These are phyloP conservation scores for Beris morrisii DNA, from an alignment of 2,888 invertebrate genomes.

Conservation along the genomic window DNA sequence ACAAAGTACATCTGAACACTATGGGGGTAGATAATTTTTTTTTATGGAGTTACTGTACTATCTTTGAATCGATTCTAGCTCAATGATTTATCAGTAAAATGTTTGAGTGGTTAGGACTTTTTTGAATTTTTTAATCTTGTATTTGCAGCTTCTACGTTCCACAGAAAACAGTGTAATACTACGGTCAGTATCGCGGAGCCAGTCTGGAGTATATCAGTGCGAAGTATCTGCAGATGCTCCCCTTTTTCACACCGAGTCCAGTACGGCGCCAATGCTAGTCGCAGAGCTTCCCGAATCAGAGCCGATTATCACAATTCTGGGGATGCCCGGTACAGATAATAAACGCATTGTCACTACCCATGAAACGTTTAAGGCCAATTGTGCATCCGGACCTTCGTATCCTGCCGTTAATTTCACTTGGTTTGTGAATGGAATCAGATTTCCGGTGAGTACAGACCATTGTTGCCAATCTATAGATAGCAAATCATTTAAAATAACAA, in stretches of 20 bases:
- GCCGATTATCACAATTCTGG: constrained; percentile 54
- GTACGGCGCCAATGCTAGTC: constrained; percentile 53
- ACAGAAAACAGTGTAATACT: constrained; percentile 55
- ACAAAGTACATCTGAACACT: too few relatives aligned
- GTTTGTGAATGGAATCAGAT: constrained; percentile 51
- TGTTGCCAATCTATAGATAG: too few relatives aligned
- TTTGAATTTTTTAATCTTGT: too few relatives aligned
- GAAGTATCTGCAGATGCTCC: constrained; percentile 58
- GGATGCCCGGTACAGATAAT: constrained; percentile 47
- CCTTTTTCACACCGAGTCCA: constrained; percentile 56
- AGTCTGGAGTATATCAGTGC: constrained; percentile 57
- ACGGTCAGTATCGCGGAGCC: constrained; percentile 53
- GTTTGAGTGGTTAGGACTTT: too few relatives aligned
- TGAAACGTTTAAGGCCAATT: constrained; percentile 55
- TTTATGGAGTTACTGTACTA: too few relatives aligned
- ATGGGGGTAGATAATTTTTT: too few relatives aligned
- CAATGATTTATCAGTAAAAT: too few relatives aligned
- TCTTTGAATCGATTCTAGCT: too few relatives aligned
- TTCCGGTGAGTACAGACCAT: constrained; percentile 38
- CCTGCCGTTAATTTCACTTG: constrained; percentile 57
- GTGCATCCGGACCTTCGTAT: constrained; percentile 55
- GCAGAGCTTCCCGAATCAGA: constrained; percentile 55
- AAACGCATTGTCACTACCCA: constrained; percentile 53
- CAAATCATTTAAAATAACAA: too few relatives aligned
- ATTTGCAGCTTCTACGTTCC: constrained; percentile 53